phyloP scores from a whole-genome alignment of 2,797 vertebrate genomes.

The Myripristis murdjan region DNA sequence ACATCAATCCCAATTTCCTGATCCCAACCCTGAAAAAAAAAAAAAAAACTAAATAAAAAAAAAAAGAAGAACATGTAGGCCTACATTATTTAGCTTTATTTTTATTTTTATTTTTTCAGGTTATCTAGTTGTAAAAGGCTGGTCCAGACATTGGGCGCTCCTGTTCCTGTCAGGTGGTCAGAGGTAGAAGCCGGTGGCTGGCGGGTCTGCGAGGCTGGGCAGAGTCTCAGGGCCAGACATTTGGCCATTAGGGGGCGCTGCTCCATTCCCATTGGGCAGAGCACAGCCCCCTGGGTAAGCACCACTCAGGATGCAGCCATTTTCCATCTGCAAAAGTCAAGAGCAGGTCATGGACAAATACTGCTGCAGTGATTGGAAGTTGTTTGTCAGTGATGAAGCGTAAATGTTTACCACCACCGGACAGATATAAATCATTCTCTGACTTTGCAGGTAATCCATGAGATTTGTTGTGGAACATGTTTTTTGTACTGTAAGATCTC shows the following conservation, averaged over 20 bases:
- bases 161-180: constrained; percentile 63
- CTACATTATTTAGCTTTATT: constrained; percentile 49
- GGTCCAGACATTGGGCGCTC: constrained; percentile 61
- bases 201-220: constrained; percentile 66
- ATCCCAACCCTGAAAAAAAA: background rate
- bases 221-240: constrained; percentile 64
- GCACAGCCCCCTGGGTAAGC: constrained; percentile 66
- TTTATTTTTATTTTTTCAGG: constrained; percentile 36
- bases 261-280: constrained; percentile 65
- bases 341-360: background rate
- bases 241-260: constrained; percentile 66
- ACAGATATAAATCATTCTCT: too few species aligned
- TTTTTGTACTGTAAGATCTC: background rate
- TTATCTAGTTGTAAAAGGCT: constrained; percentile 71
- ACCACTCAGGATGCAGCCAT: constrained; percentile 70
- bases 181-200: constrained; percentile 80
- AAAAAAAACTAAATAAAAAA: constrained; percentile 21
- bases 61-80: constrained; percentile 36
- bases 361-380: background rate
- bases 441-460: too few species aligned
- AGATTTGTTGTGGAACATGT: background rate
- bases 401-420: too few species aligned
- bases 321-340: constrained; percentile 73
- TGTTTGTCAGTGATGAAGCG: too few species aligned
- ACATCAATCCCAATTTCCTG: constrained; percentile 1